Conservation (phyloP, 2,797 vertebrate species). For the Numenius phaeopus region DNA sequence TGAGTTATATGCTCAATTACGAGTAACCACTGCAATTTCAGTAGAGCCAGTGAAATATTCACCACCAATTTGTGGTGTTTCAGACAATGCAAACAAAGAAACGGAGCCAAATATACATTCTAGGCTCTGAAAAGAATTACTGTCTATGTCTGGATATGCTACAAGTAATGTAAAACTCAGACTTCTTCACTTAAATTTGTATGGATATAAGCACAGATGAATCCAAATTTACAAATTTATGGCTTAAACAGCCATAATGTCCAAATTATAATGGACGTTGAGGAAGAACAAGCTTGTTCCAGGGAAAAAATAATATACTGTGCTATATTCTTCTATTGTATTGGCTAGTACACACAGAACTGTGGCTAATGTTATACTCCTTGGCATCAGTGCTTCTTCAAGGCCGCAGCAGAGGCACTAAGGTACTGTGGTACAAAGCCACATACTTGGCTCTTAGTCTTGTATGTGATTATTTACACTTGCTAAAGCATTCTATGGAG, state of each 20-base stretch:
- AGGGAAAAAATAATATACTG: neutral
- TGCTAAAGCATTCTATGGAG: neutral
- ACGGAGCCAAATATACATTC: neutral
- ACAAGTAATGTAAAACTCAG: neutral
- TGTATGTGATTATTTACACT: neutral
- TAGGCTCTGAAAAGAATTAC: neutral
- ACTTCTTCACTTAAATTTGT: neutral
- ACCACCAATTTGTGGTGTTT: neutral
- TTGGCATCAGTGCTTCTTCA: neutral
- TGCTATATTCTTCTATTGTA: neutral
- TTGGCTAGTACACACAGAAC: neutral
- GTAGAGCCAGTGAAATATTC: neutral
- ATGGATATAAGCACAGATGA: neutral
- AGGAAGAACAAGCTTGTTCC: neutral
- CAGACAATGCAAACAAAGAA: neutral
- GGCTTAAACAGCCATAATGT: neutral
- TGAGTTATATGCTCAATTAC: neutral
- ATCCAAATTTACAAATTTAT: neutral
- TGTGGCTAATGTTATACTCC: neutral
- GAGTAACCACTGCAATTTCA: neutral
- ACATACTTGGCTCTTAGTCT: neutral
- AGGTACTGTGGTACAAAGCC: neutral
- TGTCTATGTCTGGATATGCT: neutral
- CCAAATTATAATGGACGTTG: accelerated
- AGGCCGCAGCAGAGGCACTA: neutral